Conservation (phyloP, 2,797 vertebrate genomes). For the Danio tinwini region DNA sequence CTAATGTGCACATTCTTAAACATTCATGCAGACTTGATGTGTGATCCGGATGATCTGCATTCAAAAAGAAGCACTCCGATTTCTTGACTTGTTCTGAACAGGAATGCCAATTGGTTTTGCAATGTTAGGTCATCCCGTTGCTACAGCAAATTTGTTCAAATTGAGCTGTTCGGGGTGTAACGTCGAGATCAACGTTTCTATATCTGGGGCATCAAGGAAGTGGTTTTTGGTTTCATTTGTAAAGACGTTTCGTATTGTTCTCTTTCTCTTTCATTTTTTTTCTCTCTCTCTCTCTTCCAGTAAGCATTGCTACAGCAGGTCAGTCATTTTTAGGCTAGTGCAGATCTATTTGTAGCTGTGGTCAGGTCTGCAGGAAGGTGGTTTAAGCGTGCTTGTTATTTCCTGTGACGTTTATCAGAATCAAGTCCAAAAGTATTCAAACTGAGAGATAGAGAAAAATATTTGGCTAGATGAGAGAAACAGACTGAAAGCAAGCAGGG, state of each 20-base stretch:
- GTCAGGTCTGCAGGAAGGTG: slow-evolving; percentile 57
- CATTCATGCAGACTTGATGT: neutral
- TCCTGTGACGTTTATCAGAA: slow-evolving; percentile 48
- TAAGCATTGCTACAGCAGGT: slow-evolving; percentile 57
- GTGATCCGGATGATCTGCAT: neutral
- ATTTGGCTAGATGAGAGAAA: slow-evolving; percentile 35
- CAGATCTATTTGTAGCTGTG: slow-evolving; percentile 60
- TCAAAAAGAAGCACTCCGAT: neutral
- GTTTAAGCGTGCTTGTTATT: slow-evolving; percentile 50
- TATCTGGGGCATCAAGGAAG: slow-evolving; percentile 47
- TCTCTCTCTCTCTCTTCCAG: slow-evolving; percentile 29
- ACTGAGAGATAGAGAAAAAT: slow-evolving; percentile 16
- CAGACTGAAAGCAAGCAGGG: slow-evolving; percentile 44
- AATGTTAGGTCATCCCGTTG: neutral
- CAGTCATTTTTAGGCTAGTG: slow-evolving; percentile 59
- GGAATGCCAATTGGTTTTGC: neutral
- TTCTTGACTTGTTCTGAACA: neutral
- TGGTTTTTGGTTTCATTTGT: slow-evolving; percentile 51
- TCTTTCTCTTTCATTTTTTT: neutral
- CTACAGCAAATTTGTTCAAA: neutral
- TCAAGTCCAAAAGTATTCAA: slow-evolving; percentile 19
- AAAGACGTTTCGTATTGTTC: slow-evolving; percentile 41
- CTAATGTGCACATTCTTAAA: neutral
- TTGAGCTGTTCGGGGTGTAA: slow-evolving; percentile 10
- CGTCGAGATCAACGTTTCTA: slow-evolving; percentile 19